Evolutionary conservation across 1,140 invertebrate species (phyloP).

Genomic region (Arctopsyche grandis): DNA sequence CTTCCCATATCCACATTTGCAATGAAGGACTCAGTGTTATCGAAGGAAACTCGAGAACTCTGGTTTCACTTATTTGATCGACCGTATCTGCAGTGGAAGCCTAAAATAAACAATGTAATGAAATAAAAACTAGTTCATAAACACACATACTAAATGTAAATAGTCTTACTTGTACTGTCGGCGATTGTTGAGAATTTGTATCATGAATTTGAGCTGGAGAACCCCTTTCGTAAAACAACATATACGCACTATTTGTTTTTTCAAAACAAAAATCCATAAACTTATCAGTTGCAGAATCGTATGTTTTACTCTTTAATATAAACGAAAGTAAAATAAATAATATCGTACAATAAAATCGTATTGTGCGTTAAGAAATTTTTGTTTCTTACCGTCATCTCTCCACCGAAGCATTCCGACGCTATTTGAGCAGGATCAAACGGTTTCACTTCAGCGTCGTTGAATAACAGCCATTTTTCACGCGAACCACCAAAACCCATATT

Average conservation of each 20-base stretch:
- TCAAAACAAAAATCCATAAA: conserved; percentile 98
- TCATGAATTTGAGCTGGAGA: conserved; percentile 60
- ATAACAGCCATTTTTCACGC: conserved; percentile 91
- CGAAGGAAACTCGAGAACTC: conserved; percentile 48
- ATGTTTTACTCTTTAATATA: conserved; percentile 87
- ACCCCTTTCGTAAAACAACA: conserved; percentile 93
- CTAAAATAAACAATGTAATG: conserved; percentile 36
- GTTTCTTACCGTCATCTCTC: conserved; percentile 87
- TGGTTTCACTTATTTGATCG: conserved; percentile 45
- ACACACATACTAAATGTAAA: background rate
- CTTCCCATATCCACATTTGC: conserved; percentile 94
- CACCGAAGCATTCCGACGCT: conserved; percentile 94
- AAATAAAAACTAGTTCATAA: background rate
- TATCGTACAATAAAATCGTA: background rate
- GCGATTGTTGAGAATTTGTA: conserved; percentile 62
- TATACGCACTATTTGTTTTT: conserved; percentile 97
- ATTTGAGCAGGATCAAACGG: conserved; percentile 94
- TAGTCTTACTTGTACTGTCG: conserved; percentile 61
- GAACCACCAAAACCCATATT: conserved; percentile 57
- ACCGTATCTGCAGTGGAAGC: conserved; percentile 50
- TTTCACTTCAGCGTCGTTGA: conserved; percentile 97
- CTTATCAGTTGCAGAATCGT: conserved; percentile 94
- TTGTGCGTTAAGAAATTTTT: background rate
- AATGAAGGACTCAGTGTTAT: conserved; percentile 76
- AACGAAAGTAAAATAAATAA: conserved; percentile 20